These are phyloP conservation scores for Cepaea hortensis DNA, from an alignment of 2,888 invertebrate genomes.

Conservation along the genomic window DNA sequence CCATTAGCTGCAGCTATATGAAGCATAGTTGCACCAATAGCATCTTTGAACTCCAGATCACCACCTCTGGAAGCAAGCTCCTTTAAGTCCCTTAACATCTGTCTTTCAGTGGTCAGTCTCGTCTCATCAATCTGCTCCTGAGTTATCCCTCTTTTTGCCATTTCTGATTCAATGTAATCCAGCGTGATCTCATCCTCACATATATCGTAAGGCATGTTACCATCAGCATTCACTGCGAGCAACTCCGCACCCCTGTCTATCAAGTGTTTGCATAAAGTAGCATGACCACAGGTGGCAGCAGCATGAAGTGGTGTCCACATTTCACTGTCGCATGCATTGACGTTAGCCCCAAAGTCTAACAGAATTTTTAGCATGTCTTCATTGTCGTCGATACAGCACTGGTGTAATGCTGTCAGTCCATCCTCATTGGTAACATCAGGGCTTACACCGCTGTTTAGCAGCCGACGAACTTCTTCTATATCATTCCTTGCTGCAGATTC, in stretches of 20 bases:
- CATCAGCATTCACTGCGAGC: conserved; percentile 97
- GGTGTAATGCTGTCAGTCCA: too few species aligned
- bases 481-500: conserved; percentile 98
- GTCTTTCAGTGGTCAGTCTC: conserved; percentile 91
- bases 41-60: conserved; percentile 89
- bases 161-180: conserved; percentile 96
- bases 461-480: conserved; percentile 97
- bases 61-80: conserved; percentile 82
- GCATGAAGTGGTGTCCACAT: conserved; percentile 99
- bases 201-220: conserved; percentile 99
- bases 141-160: conserved; percentile 87
- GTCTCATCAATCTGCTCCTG: conserved; percentile 92
- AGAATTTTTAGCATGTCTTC: conserved; percentile 95
- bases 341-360: conserved; percentile 93
- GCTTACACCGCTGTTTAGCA: too few species aligned
- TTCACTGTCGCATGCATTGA: conserved; percentile 98
- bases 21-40: conserved; percentile 90
- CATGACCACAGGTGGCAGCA: conserved; percentile 98
- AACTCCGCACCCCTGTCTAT: conserved; percentile 95
- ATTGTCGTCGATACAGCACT: conserved; percentile 99
- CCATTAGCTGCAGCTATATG: conserved; percentile 95
- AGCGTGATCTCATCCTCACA: conserved; percentile 98
- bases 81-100: conserved; percentile 93
- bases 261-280: conserved; percentile 92
- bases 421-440: too few species aligned